phyloP scores from a whole-genome alignment of 2,113 vertebrate species.

The Heterocephalus glaber region DNA sequence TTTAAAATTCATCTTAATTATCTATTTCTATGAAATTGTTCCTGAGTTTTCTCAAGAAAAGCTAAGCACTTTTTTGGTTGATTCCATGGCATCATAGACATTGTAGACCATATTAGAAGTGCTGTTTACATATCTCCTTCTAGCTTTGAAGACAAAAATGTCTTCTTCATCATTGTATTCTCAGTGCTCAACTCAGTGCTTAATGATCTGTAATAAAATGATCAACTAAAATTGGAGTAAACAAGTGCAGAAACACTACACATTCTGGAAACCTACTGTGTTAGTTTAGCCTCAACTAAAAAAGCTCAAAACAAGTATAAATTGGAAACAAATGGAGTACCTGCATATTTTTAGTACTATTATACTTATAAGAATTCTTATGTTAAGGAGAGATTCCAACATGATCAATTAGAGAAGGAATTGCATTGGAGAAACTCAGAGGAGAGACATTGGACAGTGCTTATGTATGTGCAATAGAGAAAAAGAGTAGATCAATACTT shows the following conservation, averaged over 20 bases:
- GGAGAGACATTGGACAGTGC: neutral
- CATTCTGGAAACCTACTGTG: neutral
- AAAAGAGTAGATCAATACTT: neutral
- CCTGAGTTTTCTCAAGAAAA: constrained; percentile 38
- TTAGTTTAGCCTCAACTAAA: neutral
- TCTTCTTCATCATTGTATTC: neutral
- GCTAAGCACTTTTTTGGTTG: neutral
- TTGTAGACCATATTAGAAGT: neutral
- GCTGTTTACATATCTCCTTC: neutral
- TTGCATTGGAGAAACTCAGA: neutral
- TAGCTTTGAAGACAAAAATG: neutral
- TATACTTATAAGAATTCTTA: neutral
- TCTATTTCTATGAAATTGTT: neutral
- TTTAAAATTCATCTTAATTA: neutral
- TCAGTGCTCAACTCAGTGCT: neutral
- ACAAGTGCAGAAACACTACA: neutral
- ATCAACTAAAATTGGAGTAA: neutral
- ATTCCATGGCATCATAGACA: neutral
- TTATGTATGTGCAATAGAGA: neutral
- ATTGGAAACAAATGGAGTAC: neutral
- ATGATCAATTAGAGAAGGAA: neutral
- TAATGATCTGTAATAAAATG: neutral
- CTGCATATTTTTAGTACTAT: neutral
- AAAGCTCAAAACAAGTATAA: neutral
- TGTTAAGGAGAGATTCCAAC: neutral